These are phyloP conservation scores for Cossypha dichroa DNA, from an alignment of 2,797 vertebrate species.

Conservation along the genomic window DNA sequence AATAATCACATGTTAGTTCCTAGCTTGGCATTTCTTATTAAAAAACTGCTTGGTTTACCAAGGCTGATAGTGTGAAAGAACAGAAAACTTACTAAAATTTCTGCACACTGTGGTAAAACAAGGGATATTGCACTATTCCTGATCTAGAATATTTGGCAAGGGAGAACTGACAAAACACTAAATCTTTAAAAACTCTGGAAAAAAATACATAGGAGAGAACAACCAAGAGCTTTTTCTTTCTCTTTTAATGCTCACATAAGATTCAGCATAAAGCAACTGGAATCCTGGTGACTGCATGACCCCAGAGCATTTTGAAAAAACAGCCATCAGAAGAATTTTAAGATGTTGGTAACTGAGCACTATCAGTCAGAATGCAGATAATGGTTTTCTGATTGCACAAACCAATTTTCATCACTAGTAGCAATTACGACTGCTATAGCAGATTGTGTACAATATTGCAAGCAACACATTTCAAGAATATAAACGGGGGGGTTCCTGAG, in stretches of 20 bases:
- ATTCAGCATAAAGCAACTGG: not conserved
- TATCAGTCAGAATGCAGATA: slow-evolving; percentile 37
- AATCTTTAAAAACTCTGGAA: not conserved
- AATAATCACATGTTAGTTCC: not conserved
- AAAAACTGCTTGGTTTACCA: not conserved
- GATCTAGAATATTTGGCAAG: not conserved
- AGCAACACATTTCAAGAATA: not conserved
- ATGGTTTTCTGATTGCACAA: slow-evolving; percentile 51
- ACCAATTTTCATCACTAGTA: slow-evolving; percentile 45
- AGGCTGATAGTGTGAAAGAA: not conserved
- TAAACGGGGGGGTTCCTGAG: not conserved
- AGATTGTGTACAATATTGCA: not conserved
- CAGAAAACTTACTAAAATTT: not conserved
- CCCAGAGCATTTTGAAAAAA: not conserved
- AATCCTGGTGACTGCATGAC: not conserved
- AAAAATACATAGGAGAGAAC: not conserved
- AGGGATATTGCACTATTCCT: not conserved
- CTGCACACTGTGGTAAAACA: not conserved
- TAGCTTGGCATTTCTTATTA: not conserved
- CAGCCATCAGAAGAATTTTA: not conserved
- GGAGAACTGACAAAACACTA: not conserved
- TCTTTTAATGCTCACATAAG: not conserved
- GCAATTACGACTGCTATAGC: not conserved
- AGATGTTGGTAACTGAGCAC: not conserved
- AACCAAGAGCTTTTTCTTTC: not conserved